Evolutionary conservation across 2,888 invertebrate genomes (phyloP).

Genomic region (Eupithecia inturbata): DNA sequence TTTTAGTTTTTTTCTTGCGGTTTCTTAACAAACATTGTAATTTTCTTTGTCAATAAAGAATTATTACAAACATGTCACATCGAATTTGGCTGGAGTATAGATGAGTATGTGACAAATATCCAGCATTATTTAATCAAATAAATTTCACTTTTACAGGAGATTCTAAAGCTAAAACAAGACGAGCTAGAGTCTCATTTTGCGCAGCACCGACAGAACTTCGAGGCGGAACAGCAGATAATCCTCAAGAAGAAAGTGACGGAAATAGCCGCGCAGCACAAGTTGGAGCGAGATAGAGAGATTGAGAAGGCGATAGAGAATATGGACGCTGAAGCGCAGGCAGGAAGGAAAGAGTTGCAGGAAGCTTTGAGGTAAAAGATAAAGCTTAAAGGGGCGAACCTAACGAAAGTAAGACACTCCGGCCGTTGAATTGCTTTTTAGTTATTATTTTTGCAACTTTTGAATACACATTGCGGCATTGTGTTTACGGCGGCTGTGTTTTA

Average conservation of each 20-base stretch:
- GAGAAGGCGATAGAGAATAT: conserved; percentile 88
- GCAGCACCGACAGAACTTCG: conserved; percentile 85
- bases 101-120: not conserved
- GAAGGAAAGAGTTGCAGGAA: conserved; percentile 85
- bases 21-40: too few species aligned
- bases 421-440: too few species aligned
- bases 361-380: conserved; percentile 69
- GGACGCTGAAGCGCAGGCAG: conserved; percentile 86
- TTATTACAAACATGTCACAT: too few species aligned
- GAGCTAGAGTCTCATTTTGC: conserved; percentile 86
- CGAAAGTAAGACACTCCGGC: too few species aligned
- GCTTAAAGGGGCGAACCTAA: too few species aligned
- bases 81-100: too few species aligned
- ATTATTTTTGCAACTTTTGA: too few species aligned
- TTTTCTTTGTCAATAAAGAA: too few species aligned
- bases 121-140: not conserved
- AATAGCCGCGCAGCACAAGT: conserved; percentile 87
- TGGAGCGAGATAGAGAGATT: conserved; percentile 91
- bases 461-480: too few species aligned
- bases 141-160: conserved; percentile 53
- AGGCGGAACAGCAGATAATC: conserved; percentile 84
- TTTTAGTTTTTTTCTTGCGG: too few species aligned
- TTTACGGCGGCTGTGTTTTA: too few species aligned
- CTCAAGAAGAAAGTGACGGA: conserved; percentile 87
- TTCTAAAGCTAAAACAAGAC: conserved; percentile 84